These are phyloP conservation scores for Actenoides lindsayi DNA, from an alignment of 2,113 vertebrate genomes.

Conservation along the genomic window DNA sequence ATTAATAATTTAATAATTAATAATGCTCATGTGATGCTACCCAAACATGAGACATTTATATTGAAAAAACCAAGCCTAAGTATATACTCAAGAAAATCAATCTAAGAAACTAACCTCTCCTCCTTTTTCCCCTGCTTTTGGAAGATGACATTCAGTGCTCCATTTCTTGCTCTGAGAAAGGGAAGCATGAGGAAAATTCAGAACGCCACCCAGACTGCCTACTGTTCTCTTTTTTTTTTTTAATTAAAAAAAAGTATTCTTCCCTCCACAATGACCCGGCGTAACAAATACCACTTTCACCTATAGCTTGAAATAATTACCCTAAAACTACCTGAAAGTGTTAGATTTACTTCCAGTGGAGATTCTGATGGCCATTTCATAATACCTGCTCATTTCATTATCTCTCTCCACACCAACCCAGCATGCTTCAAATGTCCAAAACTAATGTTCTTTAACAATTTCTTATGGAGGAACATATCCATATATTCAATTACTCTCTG, in stretches of 20 bases:
- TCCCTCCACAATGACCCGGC: background rate
- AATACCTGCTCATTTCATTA: slow-evolving; percentile 45
- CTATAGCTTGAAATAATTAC: background rate
- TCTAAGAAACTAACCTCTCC: background rate
- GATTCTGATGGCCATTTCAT: slow-evolving; percentile 54
- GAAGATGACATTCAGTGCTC: background rate
- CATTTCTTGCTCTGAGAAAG: background rate
- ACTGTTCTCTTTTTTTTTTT: background rate
- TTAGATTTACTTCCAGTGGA: slow-evolving; percentile 43
- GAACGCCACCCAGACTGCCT: background rate
- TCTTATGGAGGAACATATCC: background rate
- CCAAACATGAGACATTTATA: background rate
- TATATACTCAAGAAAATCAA: background rate
- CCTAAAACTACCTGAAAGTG: background rate
- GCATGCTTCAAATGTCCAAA: background rate
- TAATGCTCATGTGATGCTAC: background rate
- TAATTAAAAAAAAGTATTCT: background rate
- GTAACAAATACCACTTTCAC: background rate
- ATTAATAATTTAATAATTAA: background rate
- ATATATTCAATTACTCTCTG: background rate
- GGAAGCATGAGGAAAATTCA: background rate
- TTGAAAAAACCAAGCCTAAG: background rate
- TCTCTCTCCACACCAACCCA: slow-evolving; percentile 23
- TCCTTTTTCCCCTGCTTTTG: background rate
- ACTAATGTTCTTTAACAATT: slow-evolving; percentile 59